Base-by-base conservation (phyloP, 2,113 vertebrate species). In the Oreochromis niloticus region DNA sequence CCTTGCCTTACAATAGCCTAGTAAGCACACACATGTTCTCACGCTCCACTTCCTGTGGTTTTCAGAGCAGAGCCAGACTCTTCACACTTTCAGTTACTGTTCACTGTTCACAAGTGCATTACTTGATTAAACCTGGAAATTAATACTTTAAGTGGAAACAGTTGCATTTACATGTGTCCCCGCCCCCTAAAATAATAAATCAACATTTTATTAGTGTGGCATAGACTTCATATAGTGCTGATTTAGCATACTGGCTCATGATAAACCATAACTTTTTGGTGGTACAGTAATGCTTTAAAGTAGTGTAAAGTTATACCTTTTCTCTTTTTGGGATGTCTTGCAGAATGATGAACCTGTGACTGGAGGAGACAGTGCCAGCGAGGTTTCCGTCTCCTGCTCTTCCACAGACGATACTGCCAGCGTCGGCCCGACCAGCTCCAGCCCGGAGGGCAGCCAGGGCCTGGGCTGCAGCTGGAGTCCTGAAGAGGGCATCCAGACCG, bases 361-460 rank as follows among this genome's bases (percentile, higher is more conserved):
- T 0, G 93, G 93, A 30, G 95, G 95, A 55, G 97, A 98, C 87
- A 92, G 96, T 63, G 92, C 96, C 66, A 98, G 97, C 68, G 96
- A 96, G 92, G 95, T 95, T 24, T 96, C 96, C 0, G 89, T 96
- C 82, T 98, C 97, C 91, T 97, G 97, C 83, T 99, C 98, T 30
- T 99, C 98, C 39, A 97, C 97, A 0, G 98, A 99, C 78, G 98
- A 99, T 92, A 96, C 97, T 0, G 83, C 96, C 73, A 98, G 97
- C 16, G 90, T 98, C 19, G 97, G 97, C n/a, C 97, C 94, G 14
- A 96, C 97, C 88, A 98, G 97, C 24, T 98, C 98, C 85, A 96
- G 97, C 57, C 94, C 96, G 1, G 96, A 97, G 57, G 95, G 96
- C 88, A 94, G 93, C 88, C 95, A 93, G 86, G 93, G 89, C 39